These are phyloP conservation scores for Helogale parvula DNA, from an alignment of 2,113 vertebrate genomes.

Conservation along the genomic window DNA sequence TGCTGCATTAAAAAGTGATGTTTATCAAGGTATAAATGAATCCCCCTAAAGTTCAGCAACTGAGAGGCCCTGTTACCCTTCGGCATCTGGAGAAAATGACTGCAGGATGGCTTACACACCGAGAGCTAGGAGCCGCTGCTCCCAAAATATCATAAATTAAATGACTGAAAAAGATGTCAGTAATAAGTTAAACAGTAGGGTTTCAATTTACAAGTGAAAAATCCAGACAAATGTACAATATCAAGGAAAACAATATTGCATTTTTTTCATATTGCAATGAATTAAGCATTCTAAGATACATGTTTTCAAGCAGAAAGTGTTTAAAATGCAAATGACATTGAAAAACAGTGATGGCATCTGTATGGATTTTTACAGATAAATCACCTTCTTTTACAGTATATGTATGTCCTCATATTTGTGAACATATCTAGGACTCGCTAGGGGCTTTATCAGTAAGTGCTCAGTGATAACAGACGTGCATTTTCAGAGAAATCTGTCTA, in stretches of 20 bases:
- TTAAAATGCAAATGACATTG: constrained; percentile 5
- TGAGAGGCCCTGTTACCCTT: neutral
- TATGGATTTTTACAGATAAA: neutral
- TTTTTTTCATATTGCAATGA: neutral
- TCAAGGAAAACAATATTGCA: neutral
- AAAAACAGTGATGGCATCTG: neutral
- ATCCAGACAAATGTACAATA: constrained; percentile 42
- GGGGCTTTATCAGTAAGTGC: neutral
- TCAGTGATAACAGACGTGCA: neutral
- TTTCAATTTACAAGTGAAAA: constrained; percentile 54
- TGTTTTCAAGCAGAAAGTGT: neutral
- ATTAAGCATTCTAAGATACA: neutral
- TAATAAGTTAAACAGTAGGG: constrained; percentile 55
- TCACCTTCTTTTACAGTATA: neutral
- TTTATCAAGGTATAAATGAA: neutral
- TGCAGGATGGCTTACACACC: neutral
- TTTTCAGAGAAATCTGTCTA: constrained; percentile 30
- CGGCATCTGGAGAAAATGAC: neutral
- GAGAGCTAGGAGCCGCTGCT: neutral
- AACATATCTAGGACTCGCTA: neutral
- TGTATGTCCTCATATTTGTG: neutral
- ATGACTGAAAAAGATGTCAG: constrained; percentile 56
- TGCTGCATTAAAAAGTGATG: neutral
- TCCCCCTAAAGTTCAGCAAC: neutral
- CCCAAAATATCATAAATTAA: constrained; percentile 40